Base-by-base conservation (phyloP, 2,888 invertebrate genomes). In the Rapana venosa region DNA sequence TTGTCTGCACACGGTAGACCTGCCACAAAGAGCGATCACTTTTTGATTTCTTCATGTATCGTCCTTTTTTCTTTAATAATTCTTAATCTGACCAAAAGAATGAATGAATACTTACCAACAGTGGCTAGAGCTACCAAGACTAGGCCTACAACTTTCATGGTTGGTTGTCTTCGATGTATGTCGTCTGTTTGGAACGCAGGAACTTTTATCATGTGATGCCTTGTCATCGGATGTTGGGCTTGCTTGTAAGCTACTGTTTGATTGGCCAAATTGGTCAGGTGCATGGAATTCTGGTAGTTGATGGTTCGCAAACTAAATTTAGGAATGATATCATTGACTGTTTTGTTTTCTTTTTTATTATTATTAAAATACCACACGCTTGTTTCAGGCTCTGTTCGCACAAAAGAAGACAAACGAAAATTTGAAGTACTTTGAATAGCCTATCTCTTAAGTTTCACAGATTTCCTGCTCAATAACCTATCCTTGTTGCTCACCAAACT, bases 111-210 rank as follows among this genome's bases (percentile, higher is more conserved):
- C 81, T 83, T 83, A 83, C 81, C 81, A 6, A 83, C 15, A 47
- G 81, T 22, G n/a, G 47, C 81, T 26, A 83, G 22, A 47, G 47
- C 47, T 26, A 83, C 26, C 81, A 83, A 47, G 36, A 83, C 26
- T 22, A 83, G 26, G 1, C n/a, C n/a, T n/a, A n/a, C n/a, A n/a
- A 83, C 81, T 83, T 83, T 83, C 81, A 83, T 83, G 36, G 22
- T 83, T 22, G 22, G 22, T 15, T 74, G 74, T n/a, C 30, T 74
- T n/a, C 30, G 30, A n/a, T 8, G 11, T 30, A n/a, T 26, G 8
- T 74, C 8, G 74, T 17, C n/a, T 26, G n/a, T 61, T 20, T 61
- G 61, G 22, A 61, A 17, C 11, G 26, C n/a, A 22, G n/a, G 11
- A 30, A 17, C 26, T 83, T 47, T 6, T 1, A 47, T 83, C 81